Conservation (phyloP, 2,888 invertebrate genomes). For the Drosophila leonis region DNA sequence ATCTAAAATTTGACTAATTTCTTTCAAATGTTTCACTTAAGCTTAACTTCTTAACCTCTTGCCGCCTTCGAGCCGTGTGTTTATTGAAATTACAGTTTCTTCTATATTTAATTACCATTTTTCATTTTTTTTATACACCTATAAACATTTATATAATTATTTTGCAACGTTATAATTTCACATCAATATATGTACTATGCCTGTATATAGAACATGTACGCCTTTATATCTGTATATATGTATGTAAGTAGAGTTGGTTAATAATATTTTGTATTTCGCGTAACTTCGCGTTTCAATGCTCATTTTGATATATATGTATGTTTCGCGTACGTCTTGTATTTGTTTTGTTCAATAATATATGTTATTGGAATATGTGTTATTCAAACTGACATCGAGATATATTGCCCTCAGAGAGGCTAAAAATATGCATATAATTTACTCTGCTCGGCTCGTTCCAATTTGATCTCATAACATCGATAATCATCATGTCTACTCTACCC, state of each 20-base stretch:
- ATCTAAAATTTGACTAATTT: conserved; percentile 68
- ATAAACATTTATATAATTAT: conserved; percentile 69
- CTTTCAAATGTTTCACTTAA: conserved; percentile 45
- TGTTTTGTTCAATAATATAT: conserved; percentile 15
- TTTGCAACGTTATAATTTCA: conserved; percentile 67
- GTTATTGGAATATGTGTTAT: conserved; percentile 51
- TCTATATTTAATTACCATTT: conserved; percentile 74
- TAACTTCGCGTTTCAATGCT: conserved; percentile 22
- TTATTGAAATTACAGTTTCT: conserved; percentile 86
- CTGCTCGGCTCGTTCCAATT: conserved; percentile 17
- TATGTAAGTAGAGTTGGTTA: conserved; percentile 28
- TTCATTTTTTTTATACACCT: conserved; percentile 66
- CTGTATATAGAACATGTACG: conserved; percentile 15
- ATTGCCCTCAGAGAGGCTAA: conserved; percentile 36
- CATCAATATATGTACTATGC: conserved; percentile 61
- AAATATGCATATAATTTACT: conserved; percentile 50
- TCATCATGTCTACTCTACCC: conserved; percentile 15
- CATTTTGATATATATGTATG: conserved; percentile 45
- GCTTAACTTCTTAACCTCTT: conserved; percentile 41
- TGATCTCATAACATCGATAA: conserved; percentile 33
- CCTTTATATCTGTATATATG: conserved; percentile 33
- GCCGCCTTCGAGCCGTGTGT: conserved; percentile 48
- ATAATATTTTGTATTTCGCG: conserved; percentile 25
- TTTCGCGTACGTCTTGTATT: conserved; percentile 5
- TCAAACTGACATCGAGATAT: conserved; percentile 65